Evolutionary conservation across 2,888 invertebrate species (phyloP).

Genomic region (Phrixothrix hirtus): DNA sequence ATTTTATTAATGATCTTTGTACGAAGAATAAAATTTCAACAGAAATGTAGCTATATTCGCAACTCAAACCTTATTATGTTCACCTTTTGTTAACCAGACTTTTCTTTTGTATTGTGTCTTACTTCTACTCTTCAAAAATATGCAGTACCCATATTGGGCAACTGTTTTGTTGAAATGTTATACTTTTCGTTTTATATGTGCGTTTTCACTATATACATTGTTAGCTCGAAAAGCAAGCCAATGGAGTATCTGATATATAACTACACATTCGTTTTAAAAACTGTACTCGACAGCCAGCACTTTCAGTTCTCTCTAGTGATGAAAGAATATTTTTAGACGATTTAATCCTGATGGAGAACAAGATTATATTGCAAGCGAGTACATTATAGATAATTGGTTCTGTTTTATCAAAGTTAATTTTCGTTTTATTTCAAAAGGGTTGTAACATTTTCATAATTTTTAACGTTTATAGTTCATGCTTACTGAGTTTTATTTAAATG

Average conservation of each 20-base stretch:
- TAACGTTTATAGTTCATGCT: not conserved
- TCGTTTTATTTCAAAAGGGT: too few species aligned
- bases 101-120: conserved; percentile 1
- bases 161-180: conserved; percentile 16
- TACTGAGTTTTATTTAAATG: too few species aligned
- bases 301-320: conserved; percentile 20
- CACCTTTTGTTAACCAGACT: not conserved
- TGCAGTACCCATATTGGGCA: conserved; percentile 16
- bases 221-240: conserved; percentile 18
- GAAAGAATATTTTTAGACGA: conserved; percentile 29
- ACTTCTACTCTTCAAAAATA: conserved; percentile 3
- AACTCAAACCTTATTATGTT: conserved; percentile 1
- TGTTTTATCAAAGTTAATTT: conserved; percentile 16
- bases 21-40: conserved; percentile 1
- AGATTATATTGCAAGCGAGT: conserved; percentile 18
- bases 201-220: conserved; percentile 7
- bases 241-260: conserved; percentile 26
- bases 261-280: conserved; percentile 25
- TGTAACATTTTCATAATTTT: conserved; percentile 5
- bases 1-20: conserved; percentile 13
- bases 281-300: conserved; percentile 23
- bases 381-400: conserved; percentile 25
- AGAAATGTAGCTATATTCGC: conserved; percentile 7
- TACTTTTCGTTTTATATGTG: conserved; percentile 22
- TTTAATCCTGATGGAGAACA: conserved; percentile 25